A percentile compares a stretch with the other conserved stretches of the same genome.
Evolutionary conservation across 2,113 vertebrate species (phyloP).

Genomic region (Ailuropoda melanoleuca): DNA sequence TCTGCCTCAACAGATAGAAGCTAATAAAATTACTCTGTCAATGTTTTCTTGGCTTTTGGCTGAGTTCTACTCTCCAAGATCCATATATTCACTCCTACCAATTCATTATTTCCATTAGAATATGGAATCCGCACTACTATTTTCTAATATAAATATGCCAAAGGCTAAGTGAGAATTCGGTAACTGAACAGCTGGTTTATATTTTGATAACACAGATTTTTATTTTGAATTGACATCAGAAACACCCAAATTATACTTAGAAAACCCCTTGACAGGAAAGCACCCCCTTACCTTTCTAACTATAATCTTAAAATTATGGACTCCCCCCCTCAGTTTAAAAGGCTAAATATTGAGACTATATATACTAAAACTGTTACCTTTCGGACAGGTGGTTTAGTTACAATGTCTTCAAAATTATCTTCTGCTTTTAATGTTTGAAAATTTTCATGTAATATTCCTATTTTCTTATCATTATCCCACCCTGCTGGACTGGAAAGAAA

Average conservation of each 20-base stretch:
- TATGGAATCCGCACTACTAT: not conserved
- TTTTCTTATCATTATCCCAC: constrained; percentile 99
- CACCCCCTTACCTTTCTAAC: not conserved
- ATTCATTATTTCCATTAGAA: not conserved
- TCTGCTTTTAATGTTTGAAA: constrained; percentile 96
- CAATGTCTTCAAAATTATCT: constrained; percentile 95
- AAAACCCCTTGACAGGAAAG: not conserved
- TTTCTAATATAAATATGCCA: not conserved
- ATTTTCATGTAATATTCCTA: constrained; percentile 97
- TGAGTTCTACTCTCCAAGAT: not conserved
- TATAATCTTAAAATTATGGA: not conserved
- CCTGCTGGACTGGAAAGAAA: constrained; percentile 92
- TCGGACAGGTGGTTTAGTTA: constrained; percentile 96
- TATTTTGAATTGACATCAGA: not conserved
- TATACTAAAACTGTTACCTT: constrained; percentile 88
- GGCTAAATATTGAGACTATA: not conserved
- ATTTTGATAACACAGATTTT: not conserved
- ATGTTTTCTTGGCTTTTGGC: not conserved
- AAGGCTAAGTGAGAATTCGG: not conserved
- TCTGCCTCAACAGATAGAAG: not conserved
- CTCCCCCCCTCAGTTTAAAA: not conserved
- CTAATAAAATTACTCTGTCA: not conserved
- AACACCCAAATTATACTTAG: not conserved
- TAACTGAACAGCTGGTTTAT: not conserved
- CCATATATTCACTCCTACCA: not conserved